Base-by-base conservation (phyloP, 2,888 invertebrate species). In the Cyrtodaria siliqua region DNA sequence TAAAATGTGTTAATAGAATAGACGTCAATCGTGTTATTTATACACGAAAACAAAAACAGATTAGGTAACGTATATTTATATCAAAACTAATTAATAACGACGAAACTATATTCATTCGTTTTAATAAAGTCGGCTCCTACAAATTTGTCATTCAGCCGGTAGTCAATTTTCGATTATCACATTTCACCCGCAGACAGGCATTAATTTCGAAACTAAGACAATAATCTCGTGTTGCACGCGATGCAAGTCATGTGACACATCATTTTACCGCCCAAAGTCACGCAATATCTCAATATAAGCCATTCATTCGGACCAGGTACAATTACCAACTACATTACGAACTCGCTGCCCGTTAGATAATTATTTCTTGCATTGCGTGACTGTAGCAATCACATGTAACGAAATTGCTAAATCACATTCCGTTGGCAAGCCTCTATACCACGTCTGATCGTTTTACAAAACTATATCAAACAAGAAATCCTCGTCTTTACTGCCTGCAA, bases 81-180 rank as follows among this genome's bases (percentile, higher is more conserved):
- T n/a, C n/a, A n/a, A n/a, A n/a, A n/a, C n/a, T n/a, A n/a, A n/a
- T n/a, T n/a, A n/a, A 12, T 33, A 33, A 8, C 4, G 12, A 33
- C 12, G 33, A 12, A 4, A 33, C 33, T 12, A 33, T 12, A 33
- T 33, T 4, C 47, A n/a, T 20, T 20, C 47, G 18, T 16, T 20
- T 26, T 26, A 26, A 23, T 26, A 23, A 52, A 50, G 49, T 52
- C 50, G 23, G 23, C 38, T 62, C 50, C 24, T 50, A 62, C 75
- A 75, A 64, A 68, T 72, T 72, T 68, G 78, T 72, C 72, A 72
- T 68, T 56, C 60, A 61, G 44, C 56, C 38, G 18, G 55, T 80
- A 73, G 73, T 80, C 76, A 77, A 80, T 80, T 76, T 67, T 76
- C 59, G 44, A 70, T 76, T 76, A 73, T 76, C 80, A 80, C 80